Conservation (phyloP, 2,113 vertebrate genomes). For the Pagrus major region DNA sequence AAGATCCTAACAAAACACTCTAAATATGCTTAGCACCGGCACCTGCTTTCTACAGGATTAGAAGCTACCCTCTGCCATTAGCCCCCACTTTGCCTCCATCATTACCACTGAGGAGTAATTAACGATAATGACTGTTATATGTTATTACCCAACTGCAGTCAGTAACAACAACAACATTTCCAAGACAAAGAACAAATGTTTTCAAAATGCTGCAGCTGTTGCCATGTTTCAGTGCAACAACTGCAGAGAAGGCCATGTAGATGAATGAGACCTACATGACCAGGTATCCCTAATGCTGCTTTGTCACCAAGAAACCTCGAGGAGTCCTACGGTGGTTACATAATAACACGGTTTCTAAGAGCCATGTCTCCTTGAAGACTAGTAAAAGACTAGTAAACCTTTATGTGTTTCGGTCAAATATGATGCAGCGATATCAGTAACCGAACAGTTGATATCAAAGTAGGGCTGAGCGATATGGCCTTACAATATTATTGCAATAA, state of each 20-base stretch:
- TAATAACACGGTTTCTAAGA: neutral
- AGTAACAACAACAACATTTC: neutral
- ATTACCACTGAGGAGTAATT: constrained; percentile 21
- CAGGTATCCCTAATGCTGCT: neutral
- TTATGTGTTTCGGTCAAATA: too few relatives aligned
- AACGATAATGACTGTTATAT: neutral
- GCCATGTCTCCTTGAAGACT: neutral
- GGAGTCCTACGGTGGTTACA: neutral
- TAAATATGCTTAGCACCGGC: constrained; percentile 38
- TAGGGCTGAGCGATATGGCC: too few relatives aligned
- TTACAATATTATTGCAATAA: too few relatives aligned
- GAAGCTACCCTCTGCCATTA: constrained; percentile 45
- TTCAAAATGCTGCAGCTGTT: neutral
- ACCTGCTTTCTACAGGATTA: constrained; percentile 31
- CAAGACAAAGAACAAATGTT: neutral
- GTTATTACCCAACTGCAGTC: neutral
- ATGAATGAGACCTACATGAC: constrained; percentile 15
- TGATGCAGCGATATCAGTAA: too few relatives aligned
- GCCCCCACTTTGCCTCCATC: constrained; percentile 28
- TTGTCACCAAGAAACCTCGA: constrained; percentile 27
- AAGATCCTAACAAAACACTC: constrained; percentile 70
- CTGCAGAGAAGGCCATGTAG: constrained; percentile 7
- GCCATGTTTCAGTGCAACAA: constrained; percentile 15
- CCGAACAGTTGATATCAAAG: too few relatives aligned
- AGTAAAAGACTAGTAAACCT: too few relatives aligned